Base-by-base conservation (phyloP, 2,797 vertebrate species). In the Semaprochilodus insignis region DNA sequence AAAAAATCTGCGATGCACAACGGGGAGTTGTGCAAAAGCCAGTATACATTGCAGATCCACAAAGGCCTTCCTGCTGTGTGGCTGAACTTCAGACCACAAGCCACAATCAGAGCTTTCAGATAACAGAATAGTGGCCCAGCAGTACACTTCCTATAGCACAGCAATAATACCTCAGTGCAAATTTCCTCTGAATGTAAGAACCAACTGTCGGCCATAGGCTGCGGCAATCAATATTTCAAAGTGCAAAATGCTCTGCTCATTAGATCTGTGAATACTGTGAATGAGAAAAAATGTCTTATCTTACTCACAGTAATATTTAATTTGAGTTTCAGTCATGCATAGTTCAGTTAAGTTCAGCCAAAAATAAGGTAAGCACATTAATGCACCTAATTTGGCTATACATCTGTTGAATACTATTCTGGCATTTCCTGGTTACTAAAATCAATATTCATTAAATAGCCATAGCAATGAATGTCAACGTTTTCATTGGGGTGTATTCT, bases 61-160 rank as follows among this genome's bases (percentile, higher is more conserved):
- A 15, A 71, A 71, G 21, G n/a, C n/a, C 13, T 71, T 51, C 67
- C n/a, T 51, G 44, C 67, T 71, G 67, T 25, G 40, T 71, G 40
- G 25, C 3, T 48, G 40, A 70, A 48, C n/a, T 25, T 40, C 66
- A 70, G 31, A 31, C 31, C 31, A 31, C 31, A 40, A 70, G 36
- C 36, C 36, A 70, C 40, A 17, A 66, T 70, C 21, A 70, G 21
- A 19, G 67, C 67, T 51, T 71, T 71, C 67, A 71, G n/a, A 51
- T 51, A 51, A 51, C 36, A 48, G 34, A 23, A 21, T 51, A n/a
- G 13, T 51, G 19, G 6, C 17, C 2, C 65, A 40, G n/a, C 10
- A 6, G 21, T 23, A 11, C n/a, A 71, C 23, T 71, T 44, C 51
- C 11, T 51, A 70, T 10, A 48, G 14, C 44, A 71, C 16, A 0